phyloP scores from a whole-genome alignment of 2,888 invertebrate species.

The Steromphala cineraria region DNA sequence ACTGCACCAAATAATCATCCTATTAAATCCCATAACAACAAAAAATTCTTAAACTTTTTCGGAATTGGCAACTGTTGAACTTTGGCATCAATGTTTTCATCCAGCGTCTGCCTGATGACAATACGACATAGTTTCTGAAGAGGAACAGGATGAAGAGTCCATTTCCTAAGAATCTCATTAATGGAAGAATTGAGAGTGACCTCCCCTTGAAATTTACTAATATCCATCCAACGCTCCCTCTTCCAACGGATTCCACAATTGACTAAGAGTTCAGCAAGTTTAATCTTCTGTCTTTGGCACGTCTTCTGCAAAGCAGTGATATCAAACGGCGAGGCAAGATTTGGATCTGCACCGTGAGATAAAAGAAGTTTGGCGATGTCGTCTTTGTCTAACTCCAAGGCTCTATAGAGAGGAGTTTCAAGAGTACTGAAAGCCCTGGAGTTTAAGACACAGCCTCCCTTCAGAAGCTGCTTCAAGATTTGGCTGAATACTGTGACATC shows the following conservation, averaged over 20 bases:
- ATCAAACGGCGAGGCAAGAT: slow-evolving; percentile 55
- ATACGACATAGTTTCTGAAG: slow-evolving; percentile 19
- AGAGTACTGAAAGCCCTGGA: slow-evolving; percentile 43
- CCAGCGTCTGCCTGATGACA: slow-evolving; percentile 13
- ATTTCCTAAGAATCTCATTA: background rate
- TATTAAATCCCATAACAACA: slow-evolving; percentile 24
- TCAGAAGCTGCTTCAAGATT: slow-evolving; percentile 39
- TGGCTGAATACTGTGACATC: slow-evolving; percentile 33
- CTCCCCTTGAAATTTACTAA: background rate
- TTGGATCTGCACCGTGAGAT: slow-evolving; percentile 52
- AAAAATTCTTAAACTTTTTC: slow-evolving; percentile 20
- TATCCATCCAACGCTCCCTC: slow-evolving; percentile 44
- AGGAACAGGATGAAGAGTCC: slow-evolving; percentile 2
- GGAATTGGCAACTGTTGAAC: slow-evolving; percentile 17
- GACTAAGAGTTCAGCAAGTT: slow-evolving; percentile 36
- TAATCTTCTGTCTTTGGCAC: slow-evolving; percentile 29
- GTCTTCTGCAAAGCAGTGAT: slow-evolving; percentile 50
- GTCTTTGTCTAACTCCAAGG: slow-evolving; percentile 44
- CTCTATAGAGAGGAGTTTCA: slow-evolving; percentile 54
- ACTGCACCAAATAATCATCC: background rate
- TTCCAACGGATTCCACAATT: slow-evolving; percentile 47
- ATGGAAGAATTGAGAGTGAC: background rate
- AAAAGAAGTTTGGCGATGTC: slow-evolving; percentile 44
- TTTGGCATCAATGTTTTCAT: background rate
- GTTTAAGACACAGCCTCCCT: slow-evolving; percentile 44